Percentiles rank a stretch among this genome's conserved stretches.
Evolutionary conservation across 2,888 invertebrate genomes (phyloP).

Genomic region (Thelaira solivaga): DNA sequence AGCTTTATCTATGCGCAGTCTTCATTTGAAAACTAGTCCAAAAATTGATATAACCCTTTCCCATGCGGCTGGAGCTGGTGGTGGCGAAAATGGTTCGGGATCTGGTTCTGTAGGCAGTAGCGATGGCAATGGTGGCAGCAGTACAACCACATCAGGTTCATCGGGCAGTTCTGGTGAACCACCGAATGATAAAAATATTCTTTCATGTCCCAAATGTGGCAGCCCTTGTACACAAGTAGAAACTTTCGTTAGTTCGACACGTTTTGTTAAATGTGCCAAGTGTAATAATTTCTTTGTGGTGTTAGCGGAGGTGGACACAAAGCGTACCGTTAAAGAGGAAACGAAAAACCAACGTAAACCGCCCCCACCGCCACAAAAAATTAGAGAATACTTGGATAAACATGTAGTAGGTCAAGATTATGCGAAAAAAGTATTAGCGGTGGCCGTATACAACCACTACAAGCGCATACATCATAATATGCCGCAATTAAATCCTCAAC

Average conservation of each 20-base stretch:
- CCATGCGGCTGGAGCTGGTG: slow-evolving; percentile 39
- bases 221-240: slow-evolving; percentile 98
- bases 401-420: slow-evolving; percentile 98
- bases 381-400: slow-evolving; percentile 96
- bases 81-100: slow-evolving; percentile 42
- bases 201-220: slow-evolving; percentile 97
- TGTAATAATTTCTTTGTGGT: slow-evolving; percentile 99
- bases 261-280: slow-evolving; percentile 98
- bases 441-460: slow-evolving; percentile 99
- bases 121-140: slow-evolving; percentile 58
- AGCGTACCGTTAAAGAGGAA: slow-evolving; percentile 89
- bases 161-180: slow-evolving; percentile 76
- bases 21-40: slow-evolving; percentile 45
- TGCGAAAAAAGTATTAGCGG: slow-evolving; percentile 97
- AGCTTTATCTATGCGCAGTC: slow-evolving; percentile 63
- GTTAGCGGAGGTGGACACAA: slow-evolving; percentile 93
- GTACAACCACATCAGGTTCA: slow-evolving; percentile 45
- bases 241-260: slow-evolving; percentile 96
- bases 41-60: slow-evolving; percentile 50
- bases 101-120: slow-evolving; percentile 48
- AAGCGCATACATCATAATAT: slow-evolving; percentile 97
- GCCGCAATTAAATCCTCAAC: slow-evolving; percentile 77
- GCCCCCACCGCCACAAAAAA: slow-evolving; percentile 97
- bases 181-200: slow-evolving; percentile 82
- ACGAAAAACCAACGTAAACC: slow-evolving; percentile 85